Percentiles rank a stretch among this genome's conserved stretches.
These are phyloP conservation scores for Enteromius viviparus DNA, from an alignment of 2,797 vertebrate genomes.

Conservation along the genomic window DNA sequence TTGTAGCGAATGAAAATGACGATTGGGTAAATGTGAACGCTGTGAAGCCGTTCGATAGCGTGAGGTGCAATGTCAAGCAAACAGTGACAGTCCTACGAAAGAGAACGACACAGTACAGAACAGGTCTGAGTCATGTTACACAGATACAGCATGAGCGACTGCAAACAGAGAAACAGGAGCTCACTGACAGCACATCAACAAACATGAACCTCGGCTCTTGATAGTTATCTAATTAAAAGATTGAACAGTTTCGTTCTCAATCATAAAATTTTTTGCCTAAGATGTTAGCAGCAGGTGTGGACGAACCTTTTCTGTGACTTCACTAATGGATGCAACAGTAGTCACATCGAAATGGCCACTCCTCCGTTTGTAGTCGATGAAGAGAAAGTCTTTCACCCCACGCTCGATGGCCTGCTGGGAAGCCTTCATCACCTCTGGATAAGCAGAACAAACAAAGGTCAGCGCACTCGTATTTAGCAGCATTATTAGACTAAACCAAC, in stretches of 20 bases:
- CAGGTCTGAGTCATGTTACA: constrained; percentile 50
- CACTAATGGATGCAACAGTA: constrained; percentile 96
- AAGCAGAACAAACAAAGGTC: constrained; percentile 39
- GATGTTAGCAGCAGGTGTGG: neutral
- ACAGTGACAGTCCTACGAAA: constrained; percentile 85
- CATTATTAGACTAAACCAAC: neutral
- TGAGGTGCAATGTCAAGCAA: constrained; percentile 88
- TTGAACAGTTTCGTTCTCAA: neutral
- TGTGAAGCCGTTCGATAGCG: constrained; percentile 88
- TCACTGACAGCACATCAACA: constrained; percentile 6
- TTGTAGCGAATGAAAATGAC: constrained; percentile 92
- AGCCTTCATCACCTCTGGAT: constrained; percentile 97
- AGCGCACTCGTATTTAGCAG: constrained; percentile 1
- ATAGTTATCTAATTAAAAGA: neutral
- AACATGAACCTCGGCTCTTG: neutral
- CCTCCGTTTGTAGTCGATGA: constrained; percentile 96
- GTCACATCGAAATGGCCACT: constrained; percentile 99
- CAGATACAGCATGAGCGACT: constrained; percentile 27
- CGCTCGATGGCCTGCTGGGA: constrained; percentile 98
- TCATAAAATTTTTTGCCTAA: neutral
- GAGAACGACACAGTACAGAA: constrained; percentile 52
- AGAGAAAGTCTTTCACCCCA: constrained; percentile 95
- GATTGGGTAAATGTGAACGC: constrained; percentile 89
- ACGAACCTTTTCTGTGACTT: constrained; percentile 93
- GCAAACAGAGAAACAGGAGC: constrained; percentile 42